A percentile compares a stretch with the other conserved stretches of the same genome.
Conservation (phyloP, 2,888 invertebrate species). For the Eupithecia pulchellata region DNA sequence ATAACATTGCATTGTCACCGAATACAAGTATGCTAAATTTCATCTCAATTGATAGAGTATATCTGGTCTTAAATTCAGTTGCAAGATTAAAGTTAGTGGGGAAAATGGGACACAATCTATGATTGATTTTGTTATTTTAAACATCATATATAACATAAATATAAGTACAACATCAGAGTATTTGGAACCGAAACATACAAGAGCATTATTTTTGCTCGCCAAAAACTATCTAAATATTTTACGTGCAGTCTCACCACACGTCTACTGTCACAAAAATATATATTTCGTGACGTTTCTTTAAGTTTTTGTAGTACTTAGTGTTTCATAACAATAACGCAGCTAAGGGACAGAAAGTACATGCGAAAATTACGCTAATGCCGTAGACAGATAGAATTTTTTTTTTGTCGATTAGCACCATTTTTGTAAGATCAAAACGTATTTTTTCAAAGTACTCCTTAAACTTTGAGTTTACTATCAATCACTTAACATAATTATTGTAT, state of each 20-base stretch:
- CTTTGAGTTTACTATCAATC: not conserved
- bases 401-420: not conserved
- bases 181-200: slow-evolving; percentile 2
- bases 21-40: not conserved
- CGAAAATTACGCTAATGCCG: not conserved
- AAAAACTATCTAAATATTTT: slow-evolving; percentile 35
- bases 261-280: slow-evolving; percentile 56
- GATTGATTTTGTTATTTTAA: not conserved
- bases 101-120: not conserved
- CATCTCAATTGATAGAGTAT: not conserved
- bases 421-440: not conserved
- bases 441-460: not conserved
- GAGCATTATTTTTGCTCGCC: slow-evolving; percentile 11
- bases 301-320: slow-evolving; percentile 48
- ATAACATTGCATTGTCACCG: not conserved
- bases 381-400: not conserved
- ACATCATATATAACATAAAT: not conserved
- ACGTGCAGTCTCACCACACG: slow-evolving; percentile 70
- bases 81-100: not conserved
- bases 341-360: not conserved
- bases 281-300: slow-evolving; percentile 35
- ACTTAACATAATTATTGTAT: not conserved
- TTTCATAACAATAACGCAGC: not conserved
- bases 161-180: slow-evolving; percentile 27
- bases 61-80: not conserved